Base-by-base conservation (phyloP, 2,113 vertebrate genomes). In the Pituophis catenifer region DNA sequence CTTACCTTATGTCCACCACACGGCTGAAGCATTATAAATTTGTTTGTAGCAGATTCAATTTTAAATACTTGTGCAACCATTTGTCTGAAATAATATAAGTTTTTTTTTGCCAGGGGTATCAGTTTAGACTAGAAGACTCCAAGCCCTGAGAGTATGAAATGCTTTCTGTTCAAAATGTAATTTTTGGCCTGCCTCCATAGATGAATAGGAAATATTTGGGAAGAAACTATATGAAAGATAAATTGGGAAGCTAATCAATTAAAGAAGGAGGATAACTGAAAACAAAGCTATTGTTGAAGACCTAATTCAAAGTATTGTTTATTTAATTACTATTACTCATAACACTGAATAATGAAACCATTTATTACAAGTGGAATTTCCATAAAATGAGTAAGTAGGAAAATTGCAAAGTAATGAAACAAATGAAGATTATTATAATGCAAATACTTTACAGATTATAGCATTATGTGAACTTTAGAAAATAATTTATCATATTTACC, bases 191-290 rank as follows among this genome's bases (percentile, higher is more conserved):
- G 91, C 92, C 50, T 92, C 24, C 29, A 75, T 54, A 24, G 85
- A 91, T 50, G 89, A 91, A 50, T 95, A 92, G 75, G 29, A 96
- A 97, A 95, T 91, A 54, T 92, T 91, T 96, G 94, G 89, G 87
- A 89, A 93, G 86, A 59, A 95, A 96, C 91, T 88, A 93, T 93
- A 93, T 94, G 95, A 93, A 94, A 90, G 87, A 93, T 86, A 96
- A 92, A 90, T 94, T 96, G 90, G 70, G 65, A 65, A 85, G 6
- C 44, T 29, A 70, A 96, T 96, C 94, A 96, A 89, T 96, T 94
- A 96, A 95, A 95, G 9, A 7, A 53, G 95, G 88, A 91, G 92
- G 86, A 44, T 53, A 96, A 93, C 81, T 17, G 26, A 70, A 48
- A 52, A 91, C 59, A 44, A 59, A 93, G 44, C 55, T 94, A 91